Conservation (phyloP, 2,888 invertebrate species). For the Lathronympha strigana region DNA sequence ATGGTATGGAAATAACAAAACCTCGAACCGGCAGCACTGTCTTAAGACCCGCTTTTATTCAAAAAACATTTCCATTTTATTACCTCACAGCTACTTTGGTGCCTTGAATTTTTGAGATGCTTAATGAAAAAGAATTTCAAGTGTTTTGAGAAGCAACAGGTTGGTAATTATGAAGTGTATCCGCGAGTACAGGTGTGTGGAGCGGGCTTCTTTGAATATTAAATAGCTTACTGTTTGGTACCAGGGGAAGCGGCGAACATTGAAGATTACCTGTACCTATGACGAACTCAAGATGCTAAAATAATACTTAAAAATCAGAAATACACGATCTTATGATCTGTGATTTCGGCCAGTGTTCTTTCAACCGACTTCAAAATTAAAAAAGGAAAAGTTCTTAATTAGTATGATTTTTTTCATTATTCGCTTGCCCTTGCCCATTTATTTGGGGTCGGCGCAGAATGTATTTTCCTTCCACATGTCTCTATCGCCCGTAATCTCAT, state of each 20-base stretch:
- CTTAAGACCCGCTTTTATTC: conserved; percentile 19
- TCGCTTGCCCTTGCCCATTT: too few relatives aligned
- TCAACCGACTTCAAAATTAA: too few relatives aligned
- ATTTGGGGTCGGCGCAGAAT: too few relatives aligned
- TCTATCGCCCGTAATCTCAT: too few relatives aligned
- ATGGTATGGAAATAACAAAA: conserved; percentile 24
- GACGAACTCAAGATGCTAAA: too few relatives aligned
- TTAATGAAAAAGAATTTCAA: conserved; percentile 10
- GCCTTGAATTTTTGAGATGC: conserved; percentile 15
- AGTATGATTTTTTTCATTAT: too few relatives aligned
- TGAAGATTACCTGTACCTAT: not conserved
- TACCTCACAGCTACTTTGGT: conserved; percentile 25
- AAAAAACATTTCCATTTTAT: conserved; percentile 32
- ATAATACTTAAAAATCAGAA: too few relatives aligned
- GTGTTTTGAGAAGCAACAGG: conserved; percentile 19
- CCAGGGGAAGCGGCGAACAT: not conserved
- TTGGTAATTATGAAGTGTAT: conserved; percentile 5
- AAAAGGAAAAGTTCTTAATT: too few relatives aligned
- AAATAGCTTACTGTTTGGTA: not conserved
- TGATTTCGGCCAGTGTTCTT: too few relatives aligned
- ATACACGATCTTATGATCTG: too few relatives aligned
- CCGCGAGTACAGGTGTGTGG: not conserved
- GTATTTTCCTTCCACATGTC: too few relatives aligned
- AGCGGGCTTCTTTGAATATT: not conserved
- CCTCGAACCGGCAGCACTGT: conserved; percentile 3